Conservation (phyloP, 2,888 invertebrate species). For the Oegoconia quadripuncta region DNA sequence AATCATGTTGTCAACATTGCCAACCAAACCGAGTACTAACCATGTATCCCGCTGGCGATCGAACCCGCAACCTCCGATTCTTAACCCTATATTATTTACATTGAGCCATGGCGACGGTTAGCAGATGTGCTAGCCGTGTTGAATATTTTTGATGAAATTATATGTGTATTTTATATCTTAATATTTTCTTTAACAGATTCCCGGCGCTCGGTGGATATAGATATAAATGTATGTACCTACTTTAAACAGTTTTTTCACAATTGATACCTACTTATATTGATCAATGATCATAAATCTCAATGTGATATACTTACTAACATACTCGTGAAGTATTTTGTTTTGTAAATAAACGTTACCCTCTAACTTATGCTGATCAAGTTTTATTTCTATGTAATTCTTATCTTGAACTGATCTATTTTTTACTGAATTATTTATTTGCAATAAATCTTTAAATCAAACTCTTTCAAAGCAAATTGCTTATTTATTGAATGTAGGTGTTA, state of each 20-base stretch:
- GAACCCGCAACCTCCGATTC: too few relatives aligned
- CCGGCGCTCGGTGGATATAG: too few relatives aligned
- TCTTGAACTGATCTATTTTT: slow-evolving; percentile 15
- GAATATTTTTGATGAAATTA: too few relatives aligned
- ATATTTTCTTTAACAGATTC: too few relatives aligned
- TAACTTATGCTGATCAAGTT: slow-evolving; percentile 20
- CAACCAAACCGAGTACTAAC: too few relatives aligned
- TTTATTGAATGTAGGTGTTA: slow-evolving; percentile 22
- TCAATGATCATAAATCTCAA: slow-evolving; percentile 11
- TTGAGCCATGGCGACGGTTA: too few relatives aligned
- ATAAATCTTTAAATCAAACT: slow-evolving; percentile 10
- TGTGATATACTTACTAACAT: slow-evolving; percentile 19
- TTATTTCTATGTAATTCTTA: slow-evolving; percentile 19
- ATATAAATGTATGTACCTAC: slow-evolving; percentile 21
- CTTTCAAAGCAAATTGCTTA: slow-evolving; percentile 26
- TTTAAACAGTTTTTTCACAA: slow-evolving; percentile 18
- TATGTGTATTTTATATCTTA: too few relatives aligned
- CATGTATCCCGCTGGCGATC: too few relatives aligned
- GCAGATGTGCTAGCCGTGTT: too few relatives aligned
- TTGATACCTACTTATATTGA: background rate
- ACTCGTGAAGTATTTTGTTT: slow-evolving; percentile 31
- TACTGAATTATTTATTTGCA: slow-evolving; percentile 20
- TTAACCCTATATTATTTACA: too few relatives aligned
- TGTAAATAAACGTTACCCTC: slow-evolving; percentile 53
- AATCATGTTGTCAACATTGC: too few relatives aligned